phyloP scores from a whole-genome alignment of 2,888 invertebrate species.

The Eilema sororculum region DNA sequence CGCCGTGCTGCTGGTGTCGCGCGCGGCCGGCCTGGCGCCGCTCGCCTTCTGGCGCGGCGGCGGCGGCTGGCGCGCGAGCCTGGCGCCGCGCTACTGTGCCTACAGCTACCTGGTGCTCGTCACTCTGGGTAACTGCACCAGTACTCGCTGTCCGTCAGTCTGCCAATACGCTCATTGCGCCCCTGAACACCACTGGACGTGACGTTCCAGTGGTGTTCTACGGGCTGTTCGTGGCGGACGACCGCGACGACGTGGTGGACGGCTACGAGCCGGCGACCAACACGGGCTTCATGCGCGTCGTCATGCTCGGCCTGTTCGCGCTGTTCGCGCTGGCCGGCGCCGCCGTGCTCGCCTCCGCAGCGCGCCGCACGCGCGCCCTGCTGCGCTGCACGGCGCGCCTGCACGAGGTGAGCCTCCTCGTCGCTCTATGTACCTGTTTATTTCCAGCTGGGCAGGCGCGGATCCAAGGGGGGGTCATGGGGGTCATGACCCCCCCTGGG shows the following conservation, averaged over 20 bases:
- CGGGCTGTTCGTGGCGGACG: not conserved
- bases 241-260: slow-evolving; percentile 1
- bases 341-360: not conserved
- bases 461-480: too few relatives aligned
- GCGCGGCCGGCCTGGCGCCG: slow-evolving; percentile 15
- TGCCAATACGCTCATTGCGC: too few relatives aligned
- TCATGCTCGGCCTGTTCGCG: not conserved
- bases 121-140: not conserved
- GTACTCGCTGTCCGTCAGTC: too few relatives aligned
- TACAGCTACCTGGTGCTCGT: not conserved
- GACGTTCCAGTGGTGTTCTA: not conserved
- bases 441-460: too few relatives aligned
- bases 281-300: slow-evolving; percentile 3
- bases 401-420: not conserved
- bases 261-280: slow-evolving; percentile 6
- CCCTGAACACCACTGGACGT: too few relatives aligned
- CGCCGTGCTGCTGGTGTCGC: not conserved
- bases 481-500: too few relatives aligned
- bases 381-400: not conserved
- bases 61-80: slow-evolving; percentile 4
- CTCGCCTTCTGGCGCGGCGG: slow-evolving; percentile 12
- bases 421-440: too few relatives aligned
- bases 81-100: not conserved
- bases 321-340: not conserved
- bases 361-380: not conserved